These are phyloP conservation scores for Morpho deidamia DNA, from an alignment of 2,888 invertebrate species.

Conservation along the genomic window DNA sequence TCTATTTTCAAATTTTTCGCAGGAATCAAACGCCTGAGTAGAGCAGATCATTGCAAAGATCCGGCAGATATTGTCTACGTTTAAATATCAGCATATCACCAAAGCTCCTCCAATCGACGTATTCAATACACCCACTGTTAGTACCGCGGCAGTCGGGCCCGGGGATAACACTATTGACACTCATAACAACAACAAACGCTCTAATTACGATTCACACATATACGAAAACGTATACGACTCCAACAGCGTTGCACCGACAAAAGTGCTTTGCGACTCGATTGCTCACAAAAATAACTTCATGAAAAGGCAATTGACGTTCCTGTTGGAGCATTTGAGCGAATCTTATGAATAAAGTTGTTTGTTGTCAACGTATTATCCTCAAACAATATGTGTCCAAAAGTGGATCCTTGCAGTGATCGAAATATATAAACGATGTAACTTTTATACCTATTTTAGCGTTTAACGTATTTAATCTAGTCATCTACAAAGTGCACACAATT, in stretches of 20 bases:
- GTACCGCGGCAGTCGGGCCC: constrained; percentile 49
- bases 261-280: constrained; percentile 68
- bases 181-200: constrained; percentile 47
- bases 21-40: constrained; percentile 94
- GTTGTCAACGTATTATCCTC: constrained; percentile 66
- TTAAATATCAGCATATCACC: constrained; percentile 82
- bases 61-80: constrained; percentile 87
- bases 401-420: constrained; percentile 79
- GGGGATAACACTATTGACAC: constrained; percentile 65
- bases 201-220: constrained; percentile 41
- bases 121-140: constrained; percentile 59
- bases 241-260: constrained; percentile 68
- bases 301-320: constrained; percentile 77
- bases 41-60: constrained; percentile 92
- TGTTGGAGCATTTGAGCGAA: constrained; percentile 82
- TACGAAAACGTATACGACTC: constrained; percentile 54
- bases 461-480: constrained; percentile 76
- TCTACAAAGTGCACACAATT: constrained; percentile 70
- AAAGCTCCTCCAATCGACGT: constrained; percentile 71
- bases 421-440: constrained; percentile 61
- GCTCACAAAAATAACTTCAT: constrained; percentile 70
- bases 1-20: constrained; percentile 70
- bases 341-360: constrained; percentile 77
- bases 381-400: constrained; percentile 65
- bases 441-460: constrained; percentile 63